Conservation (phyloP, 2,797 vertebrate genomes). For the Fistularia commersonii region DNA sequence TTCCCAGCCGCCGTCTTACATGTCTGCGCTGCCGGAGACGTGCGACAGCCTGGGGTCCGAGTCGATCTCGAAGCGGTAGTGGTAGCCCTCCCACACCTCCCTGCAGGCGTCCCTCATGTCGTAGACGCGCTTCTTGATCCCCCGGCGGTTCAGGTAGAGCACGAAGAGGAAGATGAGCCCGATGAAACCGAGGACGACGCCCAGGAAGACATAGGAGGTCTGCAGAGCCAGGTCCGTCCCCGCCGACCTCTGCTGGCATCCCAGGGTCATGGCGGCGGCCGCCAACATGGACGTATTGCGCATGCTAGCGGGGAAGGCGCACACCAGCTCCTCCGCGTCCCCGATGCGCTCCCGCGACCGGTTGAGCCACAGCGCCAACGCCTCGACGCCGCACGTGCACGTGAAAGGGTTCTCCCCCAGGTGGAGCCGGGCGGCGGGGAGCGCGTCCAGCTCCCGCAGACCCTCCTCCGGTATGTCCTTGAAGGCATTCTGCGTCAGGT, state of each 20-base stretch:
- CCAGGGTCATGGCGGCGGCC: conserved; percentile 47
- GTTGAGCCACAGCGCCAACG: conserved; percentile 76
- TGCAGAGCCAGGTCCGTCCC: conserved; percentile 70
- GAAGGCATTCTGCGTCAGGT: conserved; percentile 74
- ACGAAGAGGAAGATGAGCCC: conserved; percentile 80
- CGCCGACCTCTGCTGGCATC: conserved; percentile 55
- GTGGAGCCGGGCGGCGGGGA: conserved; percentile 41
- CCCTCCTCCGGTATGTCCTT: conserved; percentile 67
- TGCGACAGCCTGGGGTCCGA: conserved; percentile 73
- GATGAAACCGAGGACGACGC: conserved; percentile 75
- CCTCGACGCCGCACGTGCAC: conserved; percentile 75
- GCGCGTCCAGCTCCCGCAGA: conserved; percentile 59
- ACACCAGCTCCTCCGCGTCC: conserved; percentile 57
- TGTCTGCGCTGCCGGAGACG: conserved; percentile 64
- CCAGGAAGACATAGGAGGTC: conserved; percentile 79
- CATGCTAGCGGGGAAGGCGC: conserved; percentile 67
- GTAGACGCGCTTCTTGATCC: conserved; percentile 77
- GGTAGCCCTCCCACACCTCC: conserved; percentile 79
- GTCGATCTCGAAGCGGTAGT: conserved; percentile 79
- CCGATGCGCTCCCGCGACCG: conserved; percentile 50
- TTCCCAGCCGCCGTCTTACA: conserved; percentile 48
- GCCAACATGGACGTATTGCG: conserved; percentile 72
- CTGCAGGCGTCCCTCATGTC: conserved; percentile 76
- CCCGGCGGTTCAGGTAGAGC: conserved; percentile 80
- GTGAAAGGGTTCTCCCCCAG: conserved; percentile 73